Percentiles rank a stretch among this genome's conserved stretches.
Conservation (phyloP, 2,797 vertebrate genomes). For the Strix occidentalis region DNA sequence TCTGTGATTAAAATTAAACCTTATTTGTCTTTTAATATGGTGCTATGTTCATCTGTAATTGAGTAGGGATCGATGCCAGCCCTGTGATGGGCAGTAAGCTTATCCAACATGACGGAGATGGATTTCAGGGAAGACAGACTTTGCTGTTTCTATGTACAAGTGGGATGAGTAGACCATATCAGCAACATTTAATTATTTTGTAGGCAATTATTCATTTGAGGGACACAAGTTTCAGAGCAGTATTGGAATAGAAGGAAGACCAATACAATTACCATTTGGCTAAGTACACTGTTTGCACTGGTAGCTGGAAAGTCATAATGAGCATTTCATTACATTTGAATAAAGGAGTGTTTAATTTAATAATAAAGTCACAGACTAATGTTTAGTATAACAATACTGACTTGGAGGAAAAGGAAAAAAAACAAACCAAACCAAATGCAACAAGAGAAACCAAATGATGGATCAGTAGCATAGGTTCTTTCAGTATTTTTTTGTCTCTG, state of each 20-base stretch:
- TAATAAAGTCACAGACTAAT: neutral
- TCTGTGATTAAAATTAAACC: slow-evolving; percentile 80
- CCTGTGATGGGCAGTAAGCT: slow-evolving; percentile 84
- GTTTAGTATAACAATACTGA: slow-evolving; percentile 1
- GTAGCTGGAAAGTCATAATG: slow-evolving; percentile 68
- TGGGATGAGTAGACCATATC: slow-evolving; percentile 81
- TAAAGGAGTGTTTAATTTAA: slow-evolving; percentile 50
- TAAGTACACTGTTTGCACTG: slow-evolving; percentile 59
- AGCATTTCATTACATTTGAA: slow-evolving; percentile 72
- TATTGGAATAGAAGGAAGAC: slow-evolving; percentile 67
- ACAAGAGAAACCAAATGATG: neutral
- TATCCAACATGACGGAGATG: slow-evolving; percentile 89
- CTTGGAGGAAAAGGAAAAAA: neutral
- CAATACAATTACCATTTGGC: slow-evolving; percentile 72
- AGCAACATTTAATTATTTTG: slow-evolving; percentile 83
- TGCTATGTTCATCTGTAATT: slow-evolving; percentile 78
- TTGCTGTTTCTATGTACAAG: slow-evolving; percentile 84
- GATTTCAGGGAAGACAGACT: slow-evolving; percentile 87
- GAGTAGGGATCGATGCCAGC: slow-evolving; percentile 79
- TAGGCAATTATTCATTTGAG: slow-evolving; percentile 82
- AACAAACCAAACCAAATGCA: neutral
- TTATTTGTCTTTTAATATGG: slow-evolving; percentile 80
- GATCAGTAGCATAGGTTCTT: neutral
- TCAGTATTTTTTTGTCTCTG: neutral
- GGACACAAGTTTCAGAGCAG: slow-evolving; percentile 70